phyloP scores from a whole-genome alignment of 2,797 vertebrate species.

The Sebastes taczanowskii region DNA sequence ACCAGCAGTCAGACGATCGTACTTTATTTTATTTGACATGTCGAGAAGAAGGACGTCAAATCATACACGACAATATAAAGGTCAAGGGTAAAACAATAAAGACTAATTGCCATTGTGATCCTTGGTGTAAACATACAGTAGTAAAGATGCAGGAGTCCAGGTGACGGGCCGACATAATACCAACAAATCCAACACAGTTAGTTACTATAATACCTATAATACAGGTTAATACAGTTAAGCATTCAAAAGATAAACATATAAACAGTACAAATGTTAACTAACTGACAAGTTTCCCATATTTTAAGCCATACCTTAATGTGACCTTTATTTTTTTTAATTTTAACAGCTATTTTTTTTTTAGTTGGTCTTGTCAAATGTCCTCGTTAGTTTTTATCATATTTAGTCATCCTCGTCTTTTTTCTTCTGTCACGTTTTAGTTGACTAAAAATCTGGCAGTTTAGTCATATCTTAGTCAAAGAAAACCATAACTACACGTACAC shows the following conservation, averaged over 20 bases:
- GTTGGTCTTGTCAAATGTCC: background rate
- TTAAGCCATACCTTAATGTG: background rate
- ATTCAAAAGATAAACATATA: background rate
- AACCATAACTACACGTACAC: background rate
- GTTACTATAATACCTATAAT: background rate
- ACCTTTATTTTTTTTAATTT: background rate
- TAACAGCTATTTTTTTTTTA: background rate
- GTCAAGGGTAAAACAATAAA: constrained; percentile 1
- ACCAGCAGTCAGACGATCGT: background rate
- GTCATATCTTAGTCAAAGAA: background rate
- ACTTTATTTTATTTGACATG: background rate
- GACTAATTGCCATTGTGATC: background rate
- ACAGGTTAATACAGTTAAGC: background rate
- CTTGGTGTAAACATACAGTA: background rate
- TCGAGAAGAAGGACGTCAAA: background rate
- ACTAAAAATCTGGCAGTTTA: background rate
- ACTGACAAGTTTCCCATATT: background rate
- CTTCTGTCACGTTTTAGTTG: background rate
- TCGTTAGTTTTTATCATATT: background rate
- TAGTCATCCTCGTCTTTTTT: background rate
- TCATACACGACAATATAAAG: background rate
- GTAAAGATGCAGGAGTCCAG: background rate
- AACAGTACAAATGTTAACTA: background rate
- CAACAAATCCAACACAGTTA: background rate
- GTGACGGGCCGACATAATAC: too few species aligned